Evolutionary conservation across 2,888 invertebrate genomes (phyloP).

Genomic region (Caenorhabditis virilis): DNA sequence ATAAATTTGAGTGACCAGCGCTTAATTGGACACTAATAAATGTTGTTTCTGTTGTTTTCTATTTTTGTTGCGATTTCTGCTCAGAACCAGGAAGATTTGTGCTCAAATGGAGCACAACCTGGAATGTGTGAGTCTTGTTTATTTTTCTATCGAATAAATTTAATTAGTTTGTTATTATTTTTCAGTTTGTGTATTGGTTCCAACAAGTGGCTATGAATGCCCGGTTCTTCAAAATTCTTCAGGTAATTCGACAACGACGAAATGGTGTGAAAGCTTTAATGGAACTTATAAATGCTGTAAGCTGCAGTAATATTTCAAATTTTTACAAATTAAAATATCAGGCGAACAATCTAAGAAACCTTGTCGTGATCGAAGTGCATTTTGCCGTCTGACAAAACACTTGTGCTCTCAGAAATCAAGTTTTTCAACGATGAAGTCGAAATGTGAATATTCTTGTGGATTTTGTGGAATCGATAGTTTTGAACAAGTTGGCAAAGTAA

Average conservation of each 20-base stretch:
- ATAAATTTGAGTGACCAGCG: too few relatives aligned
- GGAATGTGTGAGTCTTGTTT: conserved; percentile 11
- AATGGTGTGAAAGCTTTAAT: conserved; percentile 30
- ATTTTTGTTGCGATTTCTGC: neutral
- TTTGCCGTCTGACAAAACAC: conserved; percentile 17
- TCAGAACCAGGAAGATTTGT: neutral
- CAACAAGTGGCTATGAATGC: conserved; percentile 30
- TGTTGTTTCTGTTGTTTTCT: too few relatives aligned
- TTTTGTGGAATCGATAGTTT: conserved; percentile 29
- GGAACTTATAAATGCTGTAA: conserved; percentile 33
- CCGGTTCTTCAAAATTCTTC: conserved; percentile 7
- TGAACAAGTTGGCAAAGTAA: conserved; percentile 11
- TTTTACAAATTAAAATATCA: too few relatives aligned
- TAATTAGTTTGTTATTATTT: neutral
- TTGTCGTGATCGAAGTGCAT: conserved; percentile 23
- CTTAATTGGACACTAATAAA: too few relatives aligned
- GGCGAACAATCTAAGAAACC: too few relatives aligned
- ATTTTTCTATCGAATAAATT: too few relatives aligned
- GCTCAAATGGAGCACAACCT: conserved; percentile 18
- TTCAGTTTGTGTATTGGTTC: conserved; percentile 22
- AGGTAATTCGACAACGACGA: neutral
- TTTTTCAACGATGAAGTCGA: conserved; percentile 34
- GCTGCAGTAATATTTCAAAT: neutral
- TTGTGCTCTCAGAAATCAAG: conserved; percentile 12
- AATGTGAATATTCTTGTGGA: conserved; percentile 42